Base-by-base conservation (phyloP, 2,888 invertebrate species). In the Melanchra persicariae region DNA sequence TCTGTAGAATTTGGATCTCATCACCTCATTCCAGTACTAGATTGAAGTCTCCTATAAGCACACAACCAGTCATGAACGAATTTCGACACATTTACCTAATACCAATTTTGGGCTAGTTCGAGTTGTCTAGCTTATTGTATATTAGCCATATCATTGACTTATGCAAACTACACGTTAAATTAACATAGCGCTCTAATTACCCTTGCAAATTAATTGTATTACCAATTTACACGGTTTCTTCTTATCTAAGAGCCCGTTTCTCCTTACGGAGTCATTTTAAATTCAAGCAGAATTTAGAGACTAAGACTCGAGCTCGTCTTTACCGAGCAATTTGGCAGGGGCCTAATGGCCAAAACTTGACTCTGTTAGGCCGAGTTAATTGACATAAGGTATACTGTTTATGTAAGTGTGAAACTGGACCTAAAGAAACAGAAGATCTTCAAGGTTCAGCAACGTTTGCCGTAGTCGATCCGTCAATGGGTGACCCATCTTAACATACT, bases 181-280 rank as follows among this genome's bases (percentile, higher is more conserved):
- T 77, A 62, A 55, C 77, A 77, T 52, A 24, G 54, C 22, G 17
- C 54, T 55, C 71, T 55, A 55, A 34, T 70, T 66, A 81, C 30
- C 51, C 54, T 40, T 78, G 71, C 62, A 81, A 78, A 78, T 77
- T 70, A 51, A 54, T 51, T 59, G 10, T 63, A 81, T 81, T 77
- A 77, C 54, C 78, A 77, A 78, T 81, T 66, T 55, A 81, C 81
- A 70, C 30, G 43, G 57, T 51, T 81, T 67, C n/a, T 59, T 51
- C 65, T 77, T 77, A 77, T 77, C 77, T 55, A n/a, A 12, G 10
- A 19, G 19, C 43, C 34, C 19, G 47, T 54, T 57, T 30, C 52
- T 26, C 51, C 17, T 22, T 54, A 47, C 5, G 19, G 9, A 45
- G 34, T 49, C 30, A n/a, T 60, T 69, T 70, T 64, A 58, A 76